Percentiles rank a stretch among this genome's conserved stretches.
Evolutionary conservation across 2,113 vertebrate species (phyloP).

Genomic region (Sialia sialis): DNA sequence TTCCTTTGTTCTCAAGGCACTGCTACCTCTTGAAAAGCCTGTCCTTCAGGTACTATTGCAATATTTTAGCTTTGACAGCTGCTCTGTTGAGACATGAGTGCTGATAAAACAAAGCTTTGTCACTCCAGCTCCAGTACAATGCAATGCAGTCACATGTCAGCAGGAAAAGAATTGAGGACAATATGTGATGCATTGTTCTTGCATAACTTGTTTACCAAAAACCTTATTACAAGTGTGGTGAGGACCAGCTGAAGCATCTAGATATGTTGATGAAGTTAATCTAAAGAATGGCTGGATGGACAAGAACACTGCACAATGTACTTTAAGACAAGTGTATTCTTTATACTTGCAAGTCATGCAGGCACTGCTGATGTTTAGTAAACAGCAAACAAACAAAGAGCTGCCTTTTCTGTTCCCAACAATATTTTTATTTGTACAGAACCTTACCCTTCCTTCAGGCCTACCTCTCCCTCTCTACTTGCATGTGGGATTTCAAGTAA

Average conservation of each 20-base stretch:
- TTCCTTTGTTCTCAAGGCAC: not conserved
- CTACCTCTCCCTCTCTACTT: not conserved
- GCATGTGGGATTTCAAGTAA: not conserved
- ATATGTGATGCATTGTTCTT: not conserved
- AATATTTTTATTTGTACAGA: not conserved
- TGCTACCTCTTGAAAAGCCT: not conserved
- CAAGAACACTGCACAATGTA: not conserved
- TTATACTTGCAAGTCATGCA: not conserved
- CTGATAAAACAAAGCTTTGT: constrained; percentile 2
- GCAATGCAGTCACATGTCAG: not conserved
- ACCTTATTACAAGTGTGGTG: not conserved
- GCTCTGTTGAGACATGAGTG: constrained; percentile 8
- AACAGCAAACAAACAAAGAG: not conserved
- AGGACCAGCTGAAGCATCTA: not conserved
- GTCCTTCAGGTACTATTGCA: constrained; percentile 7
- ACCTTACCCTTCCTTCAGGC: not conserved
- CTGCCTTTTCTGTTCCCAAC: not conserved
- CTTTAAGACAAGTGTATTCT: not conserved
- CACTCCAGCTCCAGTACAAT: not conserved
- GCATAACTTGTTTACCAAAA: constrained; percentile 14
- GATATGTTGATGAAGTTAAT: not conserved
- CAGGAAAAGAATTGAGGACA: not conserved
- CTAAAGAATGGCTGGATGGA: not conserved
- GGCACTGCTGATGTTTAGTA: not conserved
- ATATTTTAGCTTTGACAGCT: constrained; percentile 20